Conservation (phyloP, 2,888 invertebrate genomes). For the Suillia variegata region DNA sequence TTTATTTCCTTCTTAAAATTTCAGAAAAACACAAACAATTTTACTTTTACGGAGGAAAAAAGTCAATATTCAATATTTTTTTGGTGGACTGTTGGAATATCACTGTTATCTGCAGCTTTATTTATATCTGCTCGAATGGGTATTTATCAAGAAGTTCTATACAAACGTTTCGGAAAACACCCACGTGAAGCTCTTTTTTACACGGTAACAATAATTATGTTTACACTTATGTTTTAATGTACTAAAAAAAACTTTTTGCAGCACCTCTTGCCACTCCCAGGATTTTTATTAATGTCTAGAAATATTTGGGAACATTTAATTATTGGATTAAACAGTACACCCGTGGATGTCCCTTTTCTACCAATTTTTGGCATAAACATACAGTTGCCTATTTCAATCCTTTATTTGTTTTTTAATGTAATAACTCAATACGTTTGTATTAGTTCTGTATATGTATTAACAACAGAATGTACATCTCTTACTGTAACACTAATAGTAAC, state of each 20-base stretch:
- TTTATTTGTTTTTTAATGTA: constrained; percentile 81
- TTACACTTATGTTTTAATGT: neutral
- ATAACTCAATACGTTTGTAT: constrained; percentile 94
- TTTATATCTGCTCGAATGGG: constrained; percentile 96
- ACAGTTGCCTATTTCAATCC: constrained; percentile 74
- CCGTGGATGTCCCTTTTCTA: constrained; percentile 54
- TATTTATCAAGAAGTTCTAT: constrained; percentile 88
- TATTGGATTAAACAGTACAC: constrained; percentile 73
- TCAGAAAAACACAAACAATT: constrained; percentile 66
- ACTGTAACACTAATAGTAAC: constrained; percentile 97
- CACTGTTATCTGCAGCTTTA: constrained; percentile 82
- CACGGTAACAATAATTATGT: constrained; percentile 65
- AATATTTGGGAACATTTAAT: constrained; percentile 79
- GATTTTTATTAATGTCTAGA: constrained; percentile 78
- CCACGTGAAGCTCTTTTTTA: constrained; percentile 87
- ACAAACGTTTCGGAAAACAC: constrained; percentile 85
- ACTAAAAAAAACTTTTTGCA: constrained; percentile 59
- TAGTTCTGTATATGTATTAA: constrained; percentile 90
- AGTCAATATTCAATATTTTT: constrained; percentile 59
- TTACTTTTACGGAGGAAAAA: constrained; percentile 60
- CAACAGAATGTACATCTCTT: constrained; percentile 91
- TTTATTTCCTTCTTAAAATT: constrained; percentile 15
- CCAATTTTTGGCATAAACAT: constrained; percentile 66
- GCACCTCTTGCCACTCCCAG: constrained; percentile 89
- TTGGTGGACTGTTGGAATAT: constrained; percentile 76